Evolutionary conservation across 2,113 vertebrate genomes (phyloP), one percentile per base, ranked within the genome.

Genomic region (Pollimyrus isidori): DNA sequence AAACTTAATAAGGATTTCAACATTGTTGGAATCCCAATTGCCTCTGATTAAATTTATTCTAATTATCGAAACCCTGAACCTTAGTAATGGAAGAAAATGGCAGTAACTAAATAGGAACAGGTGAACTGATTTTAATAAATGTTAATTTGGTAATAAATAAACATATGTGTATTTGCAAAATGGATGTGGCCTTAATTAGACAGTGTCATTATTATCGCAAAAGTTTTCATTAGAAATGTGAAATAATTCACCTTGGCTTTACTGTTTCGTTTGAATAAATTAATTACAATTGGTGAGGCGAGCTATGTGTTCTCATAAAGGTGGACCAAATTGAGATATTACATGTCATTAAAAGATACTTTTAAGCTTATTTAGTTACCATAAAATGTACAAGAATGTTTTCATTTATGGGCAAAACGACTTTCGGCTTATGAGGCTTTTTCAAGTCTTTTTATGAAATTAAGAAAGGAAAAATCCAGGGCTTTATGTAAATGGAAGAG

Each of bases 71-170:
- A 84, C 73, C 21, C 88, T 46, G 80, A 89, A 87, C 86, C 56
- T 84, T 45, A 39, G 48, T 89, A 91, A 91, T 91, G 89, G 87
- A 89, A 88, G 83, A 23, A 83, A 91, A 87, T 53, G 46, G 82
- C 50, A 13, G 19, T 58, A 46, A 58, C 65, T 88, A 52, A 88
- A 86, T 73, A 88, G 48, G 88, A 84, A 88, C 73, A 58, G 89
- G 62, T 58, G 65, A 89, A 58, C 56, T 89, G 89, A 86, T 91
- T 90, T 91, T 46, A 86, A 89, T 91, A 90, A 89, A 90, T 90
- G 89, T 86, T 91, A 90, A 91, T 88, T 84, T 87, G 56, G 17
- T 84, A 65, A 88, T 87, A 89, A 87, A 88, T 90, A 86, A 89
- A 90, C 88, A 87, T 91, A 80, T 86, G 76, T 89, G 83, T 89